These are phyloP conservation scores for Zoroaster sp. DNA, from an alignment of 53 echinoderm and acorn worm genomes.

Conservation along the genomic window DNA sequence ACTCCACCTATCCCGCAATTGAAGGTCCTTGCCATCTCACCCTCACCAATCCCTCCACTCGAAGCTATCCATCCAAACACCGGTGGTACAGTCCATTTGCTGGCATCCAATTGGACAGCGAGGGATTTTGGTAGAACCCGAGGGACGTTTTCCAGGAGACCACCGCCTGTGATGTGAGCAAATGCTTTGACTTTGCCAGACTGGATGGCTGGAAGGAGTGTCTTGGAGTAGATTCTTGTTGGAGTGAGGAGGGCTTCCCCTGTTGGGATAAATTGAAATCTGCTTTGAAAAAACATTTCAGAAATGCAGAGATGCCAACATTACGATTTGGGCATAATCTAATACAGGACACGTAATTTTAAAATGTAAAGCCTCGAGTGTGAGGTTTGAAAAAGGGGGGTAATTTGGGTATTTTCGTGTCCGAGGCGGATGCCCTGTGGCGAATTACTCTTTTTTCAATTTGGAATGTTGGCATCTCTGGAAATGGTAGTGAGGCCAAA, in stretches of 20 bases:
- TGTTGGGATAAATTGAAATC: too few species aligned
- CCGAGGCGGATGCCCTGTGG: too few species aligned
- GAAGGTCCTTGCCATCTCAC: constrained; percentile 97
- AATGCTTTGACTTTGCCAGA: constrained; percentile 88
- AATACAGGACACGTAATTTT: too few species aligned
- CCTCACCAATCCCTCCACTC: constrained; percentile 76
- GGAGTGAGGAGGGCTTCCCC: constrained; percentile 90
- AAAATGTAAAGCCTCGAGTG: too few species aligned
- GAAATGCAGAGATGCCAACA: not conserved
- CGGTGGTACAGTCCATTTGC: constrained; percentile 81
- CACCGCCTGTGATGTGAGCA: constrained; percentile 99
- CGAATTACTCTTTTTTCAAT: too few species aligned
- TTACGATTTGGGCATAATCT: not conserved
- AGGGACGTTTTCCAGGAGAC: constrained; percentile 93
- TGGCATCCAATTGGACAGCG: constrained; percentile 83
- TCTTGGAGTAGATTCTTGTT: constrained; percentile 94
- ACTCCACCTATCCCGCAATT: constrained; percentile 95
- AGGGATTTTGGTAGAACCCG: constrained; percentile 75
- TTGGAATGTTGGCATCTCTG: too few species aligned
- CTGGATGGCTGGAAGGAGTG: constrained; percentile 80
- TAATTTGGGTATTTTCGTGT: too few species aligned
- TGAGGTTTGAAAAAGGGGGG: too few species aligned
- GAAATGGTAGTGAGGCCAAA: too few species aligned
- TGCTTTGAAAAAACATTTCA: not conserved
- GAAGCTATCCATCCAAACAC: constrained; percentile 95